Percentiles rank a stretch among this genome's conserved stretches.
phyloP scores from a whole-genome alignment of 2,113 vertebrate genomes.

The Aythya baeri region DNA sequence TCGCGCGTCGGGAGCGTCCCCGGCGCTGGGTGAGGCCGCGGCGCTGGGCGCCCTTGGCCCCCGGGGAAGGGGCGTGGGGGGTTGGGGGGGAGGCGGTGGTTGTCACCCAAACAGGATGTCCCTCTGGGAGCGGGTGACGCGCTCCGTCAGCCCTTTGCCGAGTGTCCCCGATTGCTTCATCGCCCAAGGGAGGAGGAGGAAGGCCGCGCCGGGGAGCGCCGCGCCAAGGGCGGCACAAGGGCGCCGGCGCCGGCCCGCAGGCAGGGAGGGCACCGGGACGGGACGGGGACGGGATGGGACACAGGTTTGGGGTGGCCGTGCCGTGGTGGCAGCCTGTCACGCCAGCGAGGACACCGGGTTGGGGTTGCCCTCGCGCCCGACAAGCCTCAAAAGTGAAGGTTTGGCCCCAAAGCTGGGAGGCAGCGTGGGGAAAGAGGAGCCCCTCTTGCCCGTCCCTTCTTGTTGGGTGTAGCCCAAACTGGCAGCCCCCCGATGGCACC shows the following conservation, averaged over 20 bases:
- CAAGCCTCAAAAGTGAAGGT: not conserved
- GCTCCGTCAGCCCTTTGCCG: conserved; percentile 58
- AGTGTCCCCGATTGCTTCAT: conserved; percentile 64
- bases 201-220: not conserved
- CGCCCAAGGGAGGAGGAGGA: conserved; percentile 51
- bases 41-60: not conserved
- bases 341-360: rapidly evolving
- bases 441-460: not conserved
- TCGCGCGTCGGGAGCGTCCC: not conserved
- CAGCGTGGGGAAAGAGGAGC: not conserved
- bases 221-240: conserved; percentile 63
- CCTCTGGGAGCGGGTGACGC: conserved; percentile 58
- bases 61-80: not conserved
- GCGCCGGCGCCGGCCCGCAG: conserved; percentile 24
- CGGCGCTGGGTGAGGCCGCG: not conserved
- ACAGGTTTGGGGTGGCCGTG: not conserved
- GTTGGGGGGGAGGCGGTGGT: not conserved
- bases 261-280: conserved; percentile 11
- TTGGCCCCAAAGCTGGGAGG: not conserved
- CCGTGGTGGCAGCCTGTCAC: not conserved
- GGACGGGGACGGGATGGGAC: not conserved
- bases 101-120: conserved; percentile 57
- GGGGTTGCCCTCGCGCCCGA: not conserved
- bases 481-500: not conserved
- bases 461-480: not conserved